These are phyloP conservation scores for Pachydiplax longipennis DNA, from an alignment of 2,888 invertebrate genomes.

Conservation along the genomic window DNA sequence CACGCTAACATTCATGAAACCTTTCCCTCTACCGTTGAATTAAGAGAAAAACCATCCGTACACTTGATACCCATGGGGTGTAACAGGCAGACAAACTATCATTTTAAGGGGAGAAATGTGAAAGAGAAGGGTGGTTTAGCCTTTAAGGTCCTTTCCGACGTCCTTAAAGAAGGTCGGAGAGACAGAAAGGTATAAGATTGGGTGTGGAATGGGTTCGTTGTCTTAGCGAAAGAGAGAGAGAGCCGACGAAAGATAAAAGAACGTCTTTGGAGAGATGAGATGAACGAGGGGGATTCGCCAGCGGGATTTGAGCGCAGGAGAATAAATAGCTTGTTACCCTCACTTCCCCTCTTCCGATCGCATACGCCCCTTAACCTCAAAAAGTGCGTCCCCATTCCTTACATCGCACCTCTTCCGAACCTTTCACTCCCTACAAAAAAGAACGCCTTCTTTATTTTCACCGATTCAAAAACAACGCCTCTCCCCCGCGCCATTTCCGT, in stretches of 20 bases:
- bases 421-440: background rate
- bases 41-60: too few relatives aligned
- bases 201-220: background rate
- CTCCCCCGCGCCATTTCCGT: background rate
- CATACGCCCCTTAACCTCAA: background rate
- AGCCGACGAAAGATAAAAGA: background rate
- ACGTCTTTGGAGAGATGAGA: background rate
- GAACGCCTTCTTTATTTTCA: background rate
- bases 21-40: too few relatives aligned
- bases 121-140: too few relatives aligned
- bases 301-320: background rate
- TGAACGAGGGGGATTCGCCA: background rate
- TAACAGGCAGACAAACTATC: too few relatives aligned
- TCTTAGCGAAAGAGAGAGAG: too few relatives aligned
- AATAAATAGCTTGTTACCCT: background rate
- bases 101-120: too few relatives aligned
- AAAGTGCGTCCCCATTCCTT: background rate
- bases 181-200: background rate
- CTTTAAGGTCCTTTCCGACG: too few relatives aligned
- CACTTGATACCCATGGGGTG: too few relatives aligned
- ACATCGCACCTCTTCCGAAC: background rate
- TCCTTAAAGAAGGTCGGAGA: background rate
- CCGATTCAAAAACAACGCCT: background rate
- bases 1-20: too few relatives aligned
- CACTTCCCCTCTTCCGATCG: background rate